Evolutionary conservation across 2,888 invertebrate species (phyloP), one percentile per base, ranked within the genome.

Genomic region (Tachina fera): DNA sequence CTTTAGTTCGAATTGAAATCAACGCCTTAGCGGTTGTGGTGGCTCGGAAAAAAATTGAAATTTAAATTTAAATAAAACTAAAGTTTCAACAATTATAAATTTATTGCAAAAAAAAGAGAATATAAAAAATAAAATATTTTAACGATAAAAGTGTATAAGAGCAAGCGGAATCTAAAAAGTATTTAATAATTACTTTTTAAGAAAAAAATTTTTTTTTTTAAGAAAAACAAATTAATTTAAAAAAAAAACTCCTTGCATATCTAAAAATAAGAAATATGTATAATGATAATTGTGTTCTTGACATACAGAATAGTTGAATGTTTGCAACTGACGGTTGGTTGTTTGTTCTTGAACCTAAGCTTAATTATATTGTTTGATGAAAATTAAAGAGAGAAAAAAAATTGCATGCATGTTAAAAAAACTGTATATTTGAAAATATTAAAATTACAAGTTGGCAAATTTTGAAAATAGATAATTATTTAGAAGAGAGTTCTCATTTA

Each of bases 1-100:
- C 88, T 89, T 91, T 90, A 91, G 91, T 91, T 90, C 88, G 88
- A 90, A 89, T 90, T 90, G 89, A 91, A 90, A 89, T 89, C 90
- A 90, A 88, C 90, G 90, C 89, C 90, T 91, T 88, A 88, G 88
- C 91, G 90, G 91, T 91, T 90, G 91, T 87, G 89, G 76, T 70
- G 72, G n/a, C 83, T 83, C 82, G 77, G 77, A 68, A 80, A 84
- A 84, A 77, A 75, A 51, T 77, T 67, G 31, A 53, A 75, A 14
- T 31, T 31, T 8, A 39, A 41, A 45, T 13, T n/a, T 31, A 31
- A 31, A 19, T 68, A 49, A 16, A 22, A 47, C 74, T 51, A 16
- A 43, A n/a, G 19, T 53, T 56, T 45, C 39, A 71, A 58, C 51
- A 39, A 43, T 61, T 61, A 9, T 16, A 77, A 78, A 65, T 68